Conservation (phyloP, 1,140 invertebrate species). For the Varroa destructor region DNA sequence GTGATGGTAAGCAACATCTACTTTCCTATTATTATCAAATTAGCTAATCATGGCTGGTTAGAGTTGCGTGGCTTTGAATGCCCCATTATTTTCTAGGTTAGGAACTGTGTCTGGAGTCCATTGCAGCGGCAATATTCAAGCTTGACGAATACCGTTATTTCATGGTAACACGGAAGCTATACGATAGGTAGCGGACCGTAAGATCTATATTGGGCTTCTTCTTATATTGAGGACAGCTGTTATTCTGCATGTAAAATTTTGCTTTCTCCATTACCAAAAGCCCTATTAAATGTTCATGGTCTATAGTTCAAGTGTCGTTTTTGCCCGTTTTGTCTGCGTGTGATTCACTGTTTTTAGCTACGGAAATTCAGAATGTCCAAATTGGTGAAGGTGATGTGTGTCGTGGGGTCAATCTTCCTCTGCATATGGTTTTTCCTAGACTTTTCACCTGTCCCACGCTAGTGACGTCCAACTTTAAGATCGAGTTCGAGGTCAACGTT, state of each 20-base stretch:
- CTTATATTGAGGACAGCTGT: too few relatives aligned
- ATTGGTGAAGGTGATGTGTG: constrained; percentile 81
- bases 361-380: constrained; percentile 95
- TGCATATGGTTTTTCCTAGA: constrained; percentile 87
- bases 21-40: constrained; percentile 28
- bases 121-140: too few relatives aligned
- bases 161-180: too few relatives aligned
- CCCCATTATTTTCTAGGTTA: too few relatives aligned
- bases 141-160: too few relatives aligned
- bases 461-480: constrained; percentile 81
- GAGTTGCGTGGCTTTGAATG: neutral
- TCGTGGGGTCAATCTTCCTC: constrained; percentile 65
- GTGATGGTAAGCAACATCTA: constrained; percentile 55
- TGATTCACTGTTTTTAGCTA: constrained; percentile 50
- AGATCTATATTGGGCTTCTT: too few relatives aligned
- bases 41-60: neutral
- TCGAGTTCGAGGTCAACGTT: constrained; percentile 91
- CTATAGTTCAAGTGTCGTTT: neutral
- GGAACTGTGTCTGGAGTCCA: too few relatives aligned
- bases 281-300: too few relatives aligned
- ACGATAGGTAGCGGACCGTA: too few relatives aligned
- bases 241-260: too few relatives aligned
- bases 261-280: too few relatives aligned
- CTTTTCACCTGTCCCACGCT: constrained; percentile 88
- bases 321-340: neutral